phyloP scores from a whole-genome alignment of 2,797 vertebrate genomes.

The Myiothlypis coronata region DNA sequence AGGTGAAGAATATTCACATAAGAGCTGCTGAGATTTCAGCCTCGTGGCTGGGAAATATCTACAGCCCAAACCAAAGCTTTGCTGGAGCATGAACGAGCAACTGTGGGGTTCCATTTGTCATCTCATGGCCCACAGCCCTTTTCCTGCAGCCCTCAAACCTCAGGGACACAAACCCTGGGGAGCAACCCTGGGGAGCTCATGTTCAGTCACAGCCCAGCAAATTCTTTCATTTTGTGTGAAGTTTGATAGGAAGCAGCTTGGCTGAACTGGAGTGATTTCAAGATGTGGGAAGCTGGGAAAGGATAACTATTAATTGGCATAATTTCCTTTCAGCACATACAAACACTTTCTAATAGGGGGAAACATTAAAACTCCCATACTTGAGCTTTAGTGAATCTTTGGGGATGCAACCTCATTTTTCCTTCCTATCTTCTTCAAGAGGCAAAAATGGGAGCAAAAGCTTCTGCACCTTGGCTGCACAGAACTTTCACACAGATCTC shows the following conservation, averaged over 20 bases:
- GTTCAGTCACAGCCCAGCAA: background rate
- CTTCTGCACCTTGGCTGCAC: background rate
- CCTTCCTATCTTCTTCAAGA: background rate
- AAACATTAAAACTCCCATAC: background rate
- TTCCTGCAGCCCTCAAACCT: background rate
- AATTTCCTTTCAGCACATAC: background rate
- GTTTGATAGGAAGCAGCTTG: background rate
- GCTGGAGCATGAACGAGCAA: background rate
- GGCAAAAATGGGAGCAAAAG: background rate
- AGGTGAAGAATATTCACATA: background rate
- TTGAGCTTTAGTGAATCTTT: background rate
- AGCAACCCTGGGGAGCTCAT: background rate
- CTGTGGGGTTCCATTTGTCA: background rate
- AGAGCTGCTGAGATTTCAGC: background rate
- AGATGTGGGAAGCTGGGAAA: background rate
- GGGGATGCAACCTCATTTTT: background rate
- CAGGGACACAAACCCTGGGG: background rate
- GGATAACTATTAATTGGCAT: background rate
- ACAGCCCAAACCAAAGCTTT: background rate
- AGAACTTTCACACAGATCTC: slow-evolving; percentile 17
- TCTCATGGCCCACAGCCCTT: background rate
- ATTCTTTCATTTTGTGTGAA: background rate
- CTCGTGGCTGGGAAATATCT: background rate
- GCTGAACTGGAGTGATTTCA: background rate
- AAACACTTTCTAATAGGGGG: background rate